Base-by-base conservation (phyloP, 2,113 vertebrate species). In the Oceanites oceanicus region DNA sequence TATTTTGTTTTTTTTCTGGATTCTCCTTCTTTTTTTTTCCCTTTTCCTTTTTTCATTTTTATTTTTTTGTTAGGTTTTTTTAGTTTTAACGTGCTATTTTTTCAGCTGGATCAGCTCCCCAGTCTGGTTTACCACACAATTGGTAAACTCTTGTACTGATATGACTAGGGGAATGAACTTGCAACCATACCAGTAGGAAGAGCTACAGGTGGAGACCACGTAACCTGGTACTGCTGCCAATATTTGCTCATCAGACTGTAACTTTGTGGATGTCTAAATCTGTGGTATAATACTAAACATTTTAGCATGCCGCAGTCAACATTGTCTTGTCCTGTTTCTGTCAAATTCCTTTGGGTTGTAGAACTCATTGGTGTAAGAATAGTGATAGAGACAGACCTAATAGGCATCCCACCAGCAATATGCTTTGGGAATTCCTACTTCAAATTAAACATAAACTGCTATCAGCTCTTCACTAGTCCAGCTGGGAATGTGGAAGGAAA, bases 381-480 rank as follows among this genome's bases (percentile, higher is more conserved):
- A 70, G 67, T 59, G 74, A 76, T 76, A 58, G 92, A 68, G 61
- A 50, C 47, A 82, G 53, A 58, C 47, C 71, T 95, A 84, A 88
- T 58, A 97, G 93, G 71, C 81, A 72, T 93, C 77, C 81, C 36
- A 73, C 85, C 76, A 94, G 40, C 58, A 88, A 9, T 67, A 10
- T 91, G 61, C 76, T 90, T 90, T 73, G 74, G 90, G 93, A 95
- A 85, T 96, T 95, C 65, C 88, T 88, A 34, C 44, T 87, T 96
- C 74, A 79, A 85, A 86, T 95, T 92, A 97, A 91, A 87, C 59
- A 42, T 81, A 92, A 97, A 82, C 81, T 90, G 77, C 50, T 83
- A 9, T 72, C 76, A 95, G 4, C n/a, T 95, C 15, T 92, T 95
- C 84, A 72, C 21, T 76, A 80, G 75, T 88, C n/a, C 85, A 81